These are phyloP conservation scores for Stictonetta naevosa DNA, from an alignment of 2,113 vertebrate species.

Conservation along the genomic window DNA sequence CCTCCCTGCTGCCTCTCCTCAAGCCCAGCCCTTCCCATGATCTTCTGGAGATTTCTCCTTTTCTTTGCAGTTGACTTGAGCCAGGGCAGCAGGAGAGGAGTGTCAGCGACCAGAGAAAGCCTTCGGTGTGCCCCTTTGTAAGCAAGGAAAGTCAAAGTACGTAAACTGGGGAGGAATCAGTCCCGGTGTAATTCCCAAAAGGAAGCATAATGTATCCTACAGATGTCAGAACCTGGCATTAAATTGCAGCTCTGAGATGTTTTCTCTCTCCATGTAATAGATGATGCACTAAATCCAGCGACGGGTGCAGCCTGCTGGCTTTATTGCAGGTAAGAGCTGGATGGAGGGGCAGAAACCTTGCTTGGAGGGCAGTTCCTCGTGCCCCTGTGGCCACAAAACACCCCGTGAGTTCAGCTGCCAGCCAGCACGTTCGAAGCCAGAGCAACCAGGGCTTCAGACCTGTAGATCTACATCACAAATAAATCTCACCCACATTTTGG, in stretches of 20 bases:
- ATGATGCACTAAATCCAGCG: neutral
- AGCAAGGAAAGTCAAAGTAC: neutral
- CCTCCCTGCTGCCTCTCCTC: neutral
- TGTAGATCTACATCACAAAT: rapidly evolving
- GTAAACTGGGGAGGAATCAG: neutral
- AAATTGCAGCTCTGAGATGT: neutral
- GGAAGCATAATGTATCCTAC: neutral
- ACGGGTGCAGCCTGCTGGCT: rapidly evolving
- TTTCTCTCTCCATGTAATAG: neutral
- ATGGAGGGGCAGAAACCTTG: neutral
- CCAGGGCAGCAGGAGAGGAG: neutral
- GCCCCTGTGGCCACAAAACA: neutral
- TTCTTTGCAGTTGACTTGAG: neutral
- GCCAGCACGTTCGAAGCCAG: neutral
- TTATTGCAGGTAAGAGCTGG: neutral
- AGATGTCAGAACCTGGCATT: rapidly evolving
- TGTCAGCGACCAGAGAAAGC: neutral
- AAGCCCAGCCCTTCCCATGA: neutral
- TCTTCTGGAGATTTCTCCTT: neutral
- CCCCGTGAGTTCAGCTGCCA: rapidly evolving
- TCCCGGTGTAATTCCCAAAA: rapidly evolving
- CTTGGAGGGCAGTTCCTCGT: neutral
- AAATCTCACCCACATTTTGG: neutral
- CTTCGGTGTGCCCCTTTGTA: neutral
- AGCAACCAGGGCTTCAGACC: neutral